Percentiles rank a stretch among this genome's conserved stretches.
Conservation (phyloP, 2,888 invertebrate genomes). For the Conops quadrifasciatus region DNA sequence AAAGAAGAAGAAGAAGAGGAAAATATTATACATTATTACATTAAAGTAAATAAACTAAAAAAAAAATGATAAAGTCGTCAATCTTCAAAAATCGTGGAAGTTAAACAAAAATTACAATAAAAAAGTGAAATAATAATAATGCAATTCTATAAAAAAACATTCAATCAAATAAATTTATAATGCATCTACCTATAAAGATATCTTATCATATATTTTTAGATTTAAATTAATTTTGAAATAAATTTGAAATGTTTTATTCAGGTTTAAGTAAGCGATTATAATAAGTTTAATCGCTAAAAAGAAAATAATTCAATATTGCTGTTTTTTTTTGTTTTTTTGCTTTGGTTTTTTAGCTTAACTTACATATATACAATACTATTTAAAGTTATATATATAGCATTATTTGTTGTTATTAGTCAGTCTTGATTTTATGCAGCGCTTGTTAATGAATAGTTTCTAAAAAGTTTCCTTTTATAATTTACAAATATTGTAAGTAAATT, state of each 20-base stretch:
- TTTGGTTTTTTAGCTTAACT: too few species aligned
- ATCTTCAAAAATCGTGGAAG: constrained; percentile 44
- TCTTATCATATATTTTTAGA: too few species aligned
- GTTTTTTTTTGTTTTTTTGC: constrained; percentile 9
- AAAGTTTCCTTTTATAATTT: too few species aligned
- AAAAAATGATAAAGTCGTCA: constrained; percentile 20
- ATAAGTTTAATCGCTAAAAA: too few species aligned
- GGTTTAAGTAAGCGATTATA: neutral
- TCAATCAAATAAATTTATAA: too few species aligned
- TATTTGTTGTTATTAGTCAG: neutral
- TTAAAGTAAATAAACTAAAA: constrained; percentile 17
- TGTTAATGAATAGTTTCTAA: neutral
- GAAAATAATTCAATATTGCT: constrained; percentile 18
- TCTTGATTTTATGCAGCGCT: neutral
- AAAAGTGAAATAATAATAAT: constrained; percentile 13
- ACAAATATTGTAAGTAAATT: too few species aligned
- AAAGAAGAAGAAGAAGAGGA: constrained; percentile 24
- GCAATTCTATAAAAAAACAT: too few species aligned
- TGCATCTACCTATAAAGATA: too few species aligned
- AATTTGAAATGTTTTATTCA: neutral
- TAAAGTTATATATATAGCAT: too few species aligned
- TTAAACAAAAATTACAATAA: neutral
- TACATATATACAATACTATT: neutral
- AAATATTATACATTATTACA: neutral
- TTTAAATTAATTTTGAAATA: too few species aligned